phyloP scores from a whole-genome alignment of 2,888 invertebrate species.

The Cephus sareptanus region DNA sequence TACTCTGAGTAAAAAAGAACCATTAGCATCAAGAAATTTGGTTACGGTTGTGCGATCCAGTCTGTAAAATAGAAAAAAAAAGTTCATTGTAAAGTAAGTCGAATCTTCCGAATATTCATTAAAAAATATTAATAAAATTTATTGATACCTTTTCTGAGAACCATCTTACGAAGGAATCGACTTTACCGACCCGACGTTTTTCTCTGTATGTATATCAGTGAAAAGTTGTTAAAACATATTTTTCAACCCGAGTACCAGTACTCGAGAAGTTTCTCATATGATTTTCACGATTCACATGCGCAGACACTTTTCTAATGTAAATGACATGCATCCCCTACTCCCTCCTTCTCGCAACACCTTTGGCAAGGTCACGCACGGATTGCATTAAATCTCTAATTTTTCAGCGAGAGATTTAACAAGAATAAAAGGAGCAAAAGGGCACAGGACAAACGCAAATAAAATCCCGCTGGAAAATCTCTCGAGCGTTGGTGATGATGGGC shows the following conservation, averaged over 20 bases:
- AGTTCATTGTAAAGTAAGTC: neutral
- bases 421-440: constrained; percentile 10
- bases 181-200: neutral
- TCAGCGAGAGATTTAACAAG: neutral
- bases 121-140: neutral
- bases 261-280: neutral
- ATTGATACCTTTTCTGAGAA: neutral
- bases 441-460: constrained; percentile 4
- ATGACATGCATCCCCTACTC: neutral
- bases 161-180: neutral
- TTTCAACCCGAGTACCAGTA: neutral
- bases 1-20: no score
- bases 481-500: constrained; percentile 8
- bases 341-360: neutral
- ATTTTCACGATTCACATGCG: neutral
- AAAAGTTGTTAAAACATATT: neutral
- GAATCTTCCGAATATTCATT: neutral
- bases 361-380: neutral
- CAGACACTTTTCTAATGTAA: neutral
- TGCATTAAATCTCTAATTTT: neutral
- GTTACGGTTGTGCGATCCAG: neutral
- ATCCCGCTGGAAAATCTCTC: constrained; percentile 7
- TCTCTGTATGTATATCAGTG: neutral
- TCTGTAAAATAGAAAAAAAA: neutral
- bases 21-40: no score